A percentile compares a stretch with the other conserved stretches of the same genome.
phyloP scores from a whole-genome alignment of 2,888 invertebrate genomes.

The Sericinus montela region DNA sequence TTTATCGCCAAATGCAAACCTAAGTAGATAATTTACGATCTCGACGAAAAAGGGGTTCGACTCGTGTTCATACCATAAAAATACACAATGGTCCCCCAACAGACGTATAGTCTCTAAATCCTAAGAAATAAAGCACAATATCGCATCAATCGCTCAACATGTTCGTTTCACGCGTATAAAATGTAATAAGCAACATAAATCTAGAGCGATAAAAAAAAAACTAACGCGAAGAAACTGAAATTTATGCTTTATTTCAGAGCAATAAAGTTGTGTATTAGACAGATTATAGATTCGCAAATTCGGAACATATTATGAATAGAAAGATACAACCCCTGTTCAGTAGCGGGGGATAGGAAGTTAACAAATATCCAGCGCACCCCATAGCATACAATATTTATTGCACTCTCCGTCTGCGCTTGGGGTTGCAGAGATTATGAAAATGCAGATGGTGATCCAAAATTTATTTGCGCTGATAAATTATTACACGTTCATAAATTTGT shows the following conservation, averaged over 20 bases:
- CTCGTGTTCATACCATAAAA: conserved; percentile 19
- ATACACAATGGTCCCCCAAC: conserved; percentile 19
- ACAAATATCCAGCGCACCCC: conserved; percentile 68
- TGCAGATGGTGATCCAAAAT: conserved; percentile 37
- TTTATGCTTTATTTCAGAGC: conserved; percentile 18
- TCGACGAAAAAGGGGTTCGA: conserved; percentile 54
- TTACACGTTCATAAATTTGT: conserved; percentile 29
- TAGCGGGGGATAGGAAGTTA: conserved; percentile 49
- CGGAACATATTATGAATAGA: conserved; percentile 64
- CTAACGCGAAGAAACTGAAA: conserved; percentile 26
- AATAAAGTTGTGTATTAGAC: conserved; percentile 38
- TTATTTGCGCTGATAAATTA: conserved; percentile 42
- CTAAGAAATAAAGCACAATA: conserved; percentile 54
- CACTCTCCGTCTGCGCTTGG: conserved; percentile 41
- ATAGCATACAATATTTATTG: conserved; percentile 68
- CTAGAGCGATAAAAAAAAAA: conserved; percentile 41
- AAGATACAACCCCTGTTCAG: conserved; percentile 50
- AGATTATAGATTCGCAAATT: conserved; percentile 41
- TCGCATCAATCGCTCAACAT: conserved; percentile 52
- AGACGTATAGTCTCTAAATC: conserved; percentile 46
- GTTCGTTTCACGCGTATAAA: conserved; percentile 66
- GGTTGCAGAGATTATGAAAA: conserved; percentile 58
- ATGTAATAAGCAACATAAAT: conserved; percentile 74
- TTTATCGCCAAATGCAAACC: conserved; percentile 64
- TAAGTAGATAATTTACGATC: conserved; percentile 71